phyloP scores from a whole-genome alignment of 2,888 invertebrate species.

The Toxonevra muliebris region DNA sequence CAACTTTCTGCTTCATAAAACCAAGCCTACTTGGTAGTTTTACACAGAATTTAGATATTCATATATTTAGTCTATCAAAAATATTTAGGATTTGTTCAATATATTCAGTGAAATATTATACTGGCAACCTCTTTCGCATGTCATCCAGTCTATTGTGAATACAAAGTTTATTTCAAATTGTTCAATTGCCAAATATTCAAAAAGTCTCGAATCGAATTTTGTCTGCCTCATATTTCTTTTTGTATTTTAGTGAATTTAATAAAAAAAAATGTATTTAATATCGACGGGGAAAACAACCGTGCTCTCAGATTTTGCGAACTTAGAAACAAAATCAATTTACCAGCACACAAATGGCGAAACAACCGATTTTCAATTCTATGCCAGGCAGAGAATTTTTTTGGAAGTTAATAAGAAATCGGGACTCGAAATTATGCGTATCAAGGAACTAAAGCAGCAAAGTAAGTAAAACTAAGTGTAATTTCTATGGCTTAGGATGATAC shows the following conservation, averaged over 20 bases:
- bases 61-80: too few relatives aligned
- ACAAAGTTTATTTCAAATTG: constrained; percentile 9
- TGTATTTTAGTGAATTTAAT: too few relatives aligned
- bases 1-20: too few relatives aligned
- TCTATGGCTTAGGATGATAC: not conserved
- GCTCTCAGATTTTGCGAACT: constrained; percentile 55
- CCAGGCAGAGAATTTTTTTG: constrained; percentile 54
- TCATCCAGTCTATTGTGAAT: too few relatives aligned
- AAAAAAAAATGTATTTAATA: constrained; percentile 56
- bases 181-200: constrained; percentile 22
- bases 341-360: constrained; percentile 54
- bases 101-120: too few relatives aligned
- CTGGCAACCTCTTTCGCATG: too few relatives aligned
- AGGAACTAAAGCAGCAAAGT: constrained; percentile 51
- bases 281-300: constrained; percentile 60
- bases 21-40: too few relatives aligned
- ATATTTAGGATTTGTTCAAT: too few relatives aligned
- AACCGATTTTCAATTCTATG: constrained; percentile 61
- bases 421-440: constrained; percentile 59
- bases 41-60: too few relatives aligned
- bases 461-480: constrained; percentile 14
- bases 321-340: constrained; percentile 57
- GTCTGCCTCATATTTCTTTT: too few relatives aligned
- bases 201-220: too few relatives aligned
- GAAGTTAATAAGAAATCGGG: constrained; percentile 60